phyloP scores from a whole-genome alignment of 2,888 invertebrate species.

The Cyrtodaria siliqua region DNA sequence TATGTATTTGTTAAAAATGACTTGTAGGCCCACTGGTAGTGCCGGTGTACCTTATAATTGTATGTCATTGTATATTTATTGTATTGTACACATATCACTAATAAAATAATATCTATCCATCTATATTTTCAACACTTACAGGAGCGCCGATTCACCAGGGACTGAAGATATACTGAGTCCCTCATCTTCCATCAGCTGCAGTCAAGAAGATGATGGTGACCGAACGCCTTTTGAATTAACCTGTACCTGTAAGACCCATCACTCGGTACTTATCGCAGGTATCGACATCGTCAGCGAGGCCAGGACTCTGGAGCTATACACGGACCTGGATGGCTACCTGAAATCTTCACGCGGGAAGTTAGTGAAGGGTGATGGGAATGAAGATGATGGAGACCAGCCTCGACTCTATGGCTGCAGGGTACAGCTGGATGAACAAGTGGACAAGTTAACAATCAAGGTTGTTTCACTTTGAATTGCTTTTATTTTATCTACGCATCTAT shows the following conservation, averaged over 20 bases:
- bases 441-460: constrained; percentile 45
- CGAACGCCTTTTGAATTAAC: constrained; percentile 17
- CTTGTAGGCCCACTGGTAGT: no score
- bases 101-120: no score
- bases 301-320: constrained; percentile 54
- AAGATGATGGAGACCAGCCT: not conserved
- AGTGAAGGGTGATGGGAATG: constrained; percentile 1
- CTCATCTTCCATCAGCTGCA: not conserved
- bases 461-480: no score
- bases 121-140: no score
- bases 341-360: constrained; percentile 37
- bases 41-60: no score
- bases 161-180: not conserved
- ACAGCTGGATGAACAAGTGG: constrained; percentile 30
- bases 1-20: no score
- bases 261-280: constrained; percentile 43
- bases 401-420: constrained; percentile 20
- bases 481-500: no score
- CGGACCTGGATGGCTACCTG: constrained; percentile 57
- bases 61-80: no score
- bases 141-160: constrained; percentile 3
- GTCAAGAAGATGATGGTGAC: no score
- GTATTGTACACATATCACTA: no score
- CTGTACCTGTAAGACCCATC: constrained; percentile 50
- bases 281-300: constrained; percentile 55